Evolutionary conservation across 2,113 vertebrate species (phyloP).

Genomic region (Turnix velox): DNA sequence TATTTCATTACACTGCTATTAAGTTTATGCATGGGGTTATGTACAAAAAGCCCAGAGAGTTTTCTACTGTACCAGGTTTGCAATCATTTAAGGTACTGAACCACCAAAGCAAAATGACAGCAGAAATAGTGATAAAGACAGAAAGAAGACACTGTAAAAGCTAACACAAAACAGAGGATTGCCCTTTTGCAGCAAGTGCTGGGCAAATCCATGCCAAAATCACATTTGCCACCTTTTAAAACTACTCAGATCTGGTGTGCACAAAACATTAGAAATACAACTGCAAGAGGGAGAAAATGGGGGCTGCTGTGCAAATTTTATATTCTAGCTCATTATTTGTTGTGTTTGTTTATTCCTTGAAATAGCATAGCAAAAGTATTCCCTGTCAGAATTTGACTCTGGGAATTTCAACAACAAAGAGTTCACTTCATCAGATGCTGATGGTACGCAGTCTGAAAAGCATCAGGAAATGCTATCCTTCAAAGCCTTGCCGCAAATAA

Average conservation of each 20-base stretch:
- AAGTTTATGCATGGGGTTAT: not conserved
- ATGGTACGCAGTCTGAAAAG: not conserved
- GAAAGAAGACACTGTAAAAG: not conserved
- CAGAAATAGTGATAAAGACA: not conserved
- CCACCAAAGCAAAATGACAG: not conserved
- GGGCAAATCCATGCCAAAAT: not conserved
- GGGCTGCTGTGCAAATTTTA: not conserved
- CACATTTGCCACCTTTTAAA: not conserved
- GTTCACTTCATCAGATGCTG: not conserved
- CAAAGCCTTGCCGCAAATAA: conserved; percentile 19
- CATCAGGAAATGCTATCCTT: conserved; percentile 47
- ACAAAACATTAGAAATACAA: not conserved
- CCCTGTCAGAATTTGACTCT: not conserved
- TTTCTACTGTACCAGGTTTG: not conserved
- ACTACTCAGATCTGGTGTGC: not conserved
- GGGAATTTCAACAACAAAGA: conserved; percentile 19
- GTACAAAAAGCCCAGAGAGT: not conserved
- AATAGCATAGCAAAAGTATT: conserved; percentile 1
- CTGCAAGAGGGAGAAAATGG: not conserved
- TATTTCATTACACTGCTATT: not conserved
- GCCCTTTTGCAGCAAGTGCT: not conserved
- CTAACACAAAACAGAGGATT: not conserved
- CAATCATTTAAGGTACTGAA: not conserved
- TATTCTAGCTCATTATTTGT: not conserved
- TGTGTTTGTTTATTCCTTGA: not conserved